Conservation (phyloP, 2,888 invertebrate genomes). For the Priocnemis perturbator region DNA sequence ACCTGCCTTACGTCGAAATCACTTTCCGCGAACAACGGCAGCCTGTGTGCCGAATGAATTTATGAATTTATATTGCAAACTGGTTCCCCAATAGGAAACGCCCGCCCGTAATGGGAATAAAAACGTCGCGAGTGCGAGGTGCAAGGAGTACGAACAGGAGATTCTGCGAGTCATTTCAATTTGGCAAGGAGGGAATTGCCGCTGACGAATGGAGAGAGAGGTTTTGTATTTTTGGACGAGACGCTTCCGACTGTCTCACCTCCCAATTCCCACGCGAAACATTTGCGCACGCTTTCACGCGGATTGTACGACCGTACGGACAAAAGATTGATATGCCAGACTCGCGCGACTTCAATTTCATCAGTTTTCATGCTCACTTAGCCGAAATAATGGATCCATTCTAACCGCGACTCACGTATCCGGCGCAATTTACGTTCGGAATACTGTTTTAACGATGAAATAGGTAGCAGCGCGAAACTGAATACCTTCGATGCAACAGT, state of each 20-base stretch:
- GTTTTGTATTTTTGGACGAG: too few species aligned
- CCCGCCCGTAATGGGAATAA: background rate
- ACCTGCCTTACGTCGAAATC: too few species aligned
- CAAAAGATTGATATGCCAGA: conserved; percentile 30
- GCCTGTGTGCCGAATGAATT: background rate
- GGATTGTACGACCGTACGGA: background rate
- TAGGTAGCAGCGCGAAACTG: background rate
- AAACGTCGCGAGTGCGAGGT: background rate
- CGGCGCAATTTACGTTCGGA: conserved; percentile 1
- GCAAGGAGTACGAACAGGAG: background rate
- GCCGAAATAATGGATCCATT: conserved; percentile 49
- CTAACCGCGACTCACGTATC: conserved; percentile 9
- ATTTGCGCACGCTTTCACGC: too few species aligned
- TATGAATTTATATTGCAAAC: conserved; percentile 2
- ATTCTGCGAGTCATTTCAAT: background rate
- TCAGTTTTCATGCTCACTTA: conserved; percentile 44
- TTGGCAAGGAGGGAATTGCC: too few species aligned
- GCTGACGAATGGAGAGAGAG: too few species aligned
- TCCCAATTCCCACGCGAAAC: too few species aligned
- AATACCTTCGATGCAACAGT: background rate
- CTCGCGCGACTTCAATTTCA: conserved; percentile 46
- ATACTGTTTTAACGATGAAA: conserved; percentile 11
- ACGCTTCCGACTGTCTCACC: too few species aligned
- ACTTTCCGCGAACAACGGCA: too few species aligned
- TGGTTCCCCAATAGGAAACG: background rate